Percentiles rank a stretch among this genome's conserved stretches.
phyloP scores from a whole-genome alignment of 2,113 vertebrate species.

The Centropus unirufus region DNA sequence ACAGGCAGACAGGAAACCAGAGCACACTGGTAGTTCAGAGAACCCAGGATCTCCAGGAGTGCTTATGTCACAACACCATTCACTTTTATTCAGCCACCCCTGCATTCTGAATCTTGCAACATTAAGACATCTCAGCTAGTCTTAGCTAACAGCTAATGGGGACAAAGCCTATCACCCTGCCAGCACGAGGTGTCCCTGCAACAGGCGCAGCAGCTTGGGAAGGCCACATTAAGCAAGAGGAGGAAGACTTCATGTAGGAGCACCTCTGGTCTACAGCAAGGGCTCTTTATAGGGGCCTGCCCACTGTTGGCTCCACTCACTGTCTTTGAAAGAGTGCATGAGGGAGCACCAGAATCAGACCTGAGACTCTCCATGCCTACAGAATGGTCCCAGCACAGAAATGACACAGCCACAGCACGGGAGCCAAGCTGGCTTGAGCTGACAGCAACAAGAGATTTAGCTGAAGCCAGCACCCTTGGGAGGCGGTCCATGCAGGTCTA shows the following conservation, averaged over 20 bases:
- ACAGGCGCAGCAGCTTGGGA: neutral
- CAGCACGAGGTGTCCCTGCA: neutral
- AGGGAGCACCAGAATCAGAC: neutral
- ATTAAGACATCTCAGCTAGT: neutral
- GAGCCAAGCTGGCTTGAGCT: neutral
- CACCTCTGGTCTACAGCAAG: neutral
- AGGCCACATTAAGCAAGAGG: neutral
- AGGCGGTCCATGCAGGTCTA: neutral
- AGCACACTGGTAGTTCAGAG: neutral
- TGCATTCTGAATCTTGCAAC: neutral
- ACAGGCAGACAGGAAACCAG: neutral
- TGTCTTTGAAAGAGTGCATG: neutral
- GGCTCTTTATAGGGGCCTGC: neutral
- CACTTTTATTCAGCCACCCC: neutral
- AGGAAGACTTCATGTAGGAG: neutral
- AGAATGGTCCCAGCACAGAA: neutral
- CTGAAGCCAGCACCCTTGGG: neutral
- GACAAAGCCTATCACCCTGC: neutral
- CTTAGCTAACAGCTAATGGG: neutral
- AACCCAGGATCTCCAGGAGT: neutral
- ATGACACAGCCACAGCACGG: rapidly evolving
- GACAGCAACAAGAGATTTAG: neutral
- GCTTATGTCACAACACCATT: neutral
- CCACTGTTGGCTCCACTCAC: neutral
- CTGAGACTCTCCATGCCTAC: neutral